Evolutionary conservation across 2,888 invertebrate genomes (phyloP), one percentile per base, ranked within the genome.

Genomic region (Himalopsyche tibetana): DNA sequence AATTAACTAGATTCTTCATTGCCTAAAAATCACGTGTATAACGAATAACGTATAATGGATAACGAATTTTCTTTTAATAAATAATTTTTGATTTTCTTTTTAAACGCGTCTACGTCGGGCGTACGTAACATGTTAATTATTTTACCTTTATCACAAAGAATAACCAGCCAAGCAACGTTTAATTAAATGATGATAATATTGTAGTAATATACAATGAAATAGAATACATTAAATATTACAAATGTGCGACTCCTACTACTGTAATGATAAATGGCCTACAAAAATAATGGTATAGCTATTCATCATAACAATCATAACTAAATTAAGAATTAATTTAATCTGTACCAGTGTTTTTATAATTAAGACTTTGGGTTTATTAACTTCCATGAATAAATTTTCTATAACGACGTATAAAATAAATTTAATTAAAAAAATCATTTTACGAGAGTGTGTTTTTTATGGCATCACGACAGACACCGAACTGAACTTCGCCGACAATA

Each of bases 331-430:
- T 74, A 74, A 74, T 36, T 74, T 74, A 74, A 74, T 36, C 74
- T 74, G 74, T 74, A 74, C 74, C 74, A 74, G 74, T 74, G 74
- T 74, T 74, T 51, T 74, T 74, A 74, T 74, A 74, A 74, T 74
- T 74, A 74, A 74, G 74, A 74, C 74, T 74, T 74, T 36, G 74
- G 74, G 74, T 74, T 74, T 74, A 74, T 74, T 74, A 74, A 74
- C 74, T 74, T 36, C 74, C 74, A 74, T 74, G 74, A 74, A 74
- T 74, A 74, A 74, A 74, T 74, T 74, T 74, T 11, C 36, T 36
- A 74, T 74, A 74, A 74, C 74, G 74, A 74, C 74, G 74, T 36
- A 74, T 74, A 74, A 74, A 74, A 74, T 74, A 74, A 74, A 74
- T 36, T 36, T 74, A 74, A 74, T 74, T 74, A 74, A 74, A 74